These are phyloP conservation scores for Nomada ferruginata DNA, from an alignment of 2,888 invertebrate species.

Conservation along the genomic window DNA sequence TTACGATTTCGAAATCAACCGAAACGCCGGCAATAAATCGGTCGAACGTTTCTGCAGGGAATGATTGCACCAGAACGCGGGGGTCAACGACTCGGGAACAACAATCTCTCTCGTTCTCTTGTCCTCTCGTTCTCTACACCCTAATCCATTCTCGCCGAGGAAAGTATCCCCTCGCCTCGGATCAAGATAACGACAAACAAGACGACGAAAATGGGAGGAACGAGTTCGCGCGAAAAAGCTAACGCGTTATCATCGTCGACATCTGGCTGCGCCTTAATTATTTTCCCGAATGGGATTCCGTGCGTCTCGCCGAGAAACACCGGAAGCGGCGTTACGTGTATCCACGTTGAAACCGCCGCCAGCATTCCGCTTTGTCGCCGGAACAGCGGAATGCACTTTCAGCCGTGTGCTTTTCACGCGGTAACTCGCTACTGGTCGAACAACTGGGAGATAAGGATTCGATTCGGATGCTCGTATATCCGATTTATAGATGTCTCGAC, in stretches of 20 bases:
- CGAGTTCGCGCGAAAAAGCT: conserved; percentile 64
- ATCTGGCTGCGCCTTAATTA: conserved; percentile 62
- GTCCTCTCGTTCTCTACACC: conserved; percentile 27
- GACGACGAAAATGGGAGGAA: conserved; percentile 59
- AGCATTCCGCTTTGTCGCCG: conserved; percentile 70
- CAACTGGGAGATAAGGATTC: not conserved
- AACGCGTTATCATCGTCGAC: conserved; percentile 61
- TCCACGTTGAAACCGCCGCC: conserved; percentile 50
- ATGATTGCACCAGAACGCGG: conserved; percentile 34
- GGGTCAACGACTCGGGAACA: conserved; percentile 49
- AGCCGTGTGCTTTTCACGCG: conserved; percentile 15
- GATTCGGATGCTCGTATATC: too few relatives aligned
- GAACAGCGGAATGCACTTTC: conserved; percentile 79
- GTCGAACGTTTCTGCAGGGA: conserved; percentile 45
- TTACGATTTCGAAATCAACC: conserved; percentile 54
- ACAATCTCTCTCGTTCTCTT: conserved; percentile 19
- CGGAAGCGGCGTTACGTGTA: conserved; percentile 56
- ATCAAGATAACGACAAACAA: conserved; percentile 55
- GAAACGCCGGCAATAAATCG: conserved; percentile 58
- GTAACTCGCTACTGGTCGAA: not conserved
- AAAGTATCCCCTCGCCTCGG: conserved; percentile 45
- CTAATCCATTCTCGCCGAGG: conserved; percentile 42
- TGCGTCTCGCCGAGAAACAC: conserved; percentile 44
- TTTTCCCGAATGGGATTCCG: conserved; percentile 52
- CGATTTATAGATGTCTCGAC: too few relatives aligned